Evolutionary conservation across 2,797 vertebrate genomes (phyloP), one percentile per base, ranked within the genome.

Genomic region (Phalloptychus januarius): DNA sequence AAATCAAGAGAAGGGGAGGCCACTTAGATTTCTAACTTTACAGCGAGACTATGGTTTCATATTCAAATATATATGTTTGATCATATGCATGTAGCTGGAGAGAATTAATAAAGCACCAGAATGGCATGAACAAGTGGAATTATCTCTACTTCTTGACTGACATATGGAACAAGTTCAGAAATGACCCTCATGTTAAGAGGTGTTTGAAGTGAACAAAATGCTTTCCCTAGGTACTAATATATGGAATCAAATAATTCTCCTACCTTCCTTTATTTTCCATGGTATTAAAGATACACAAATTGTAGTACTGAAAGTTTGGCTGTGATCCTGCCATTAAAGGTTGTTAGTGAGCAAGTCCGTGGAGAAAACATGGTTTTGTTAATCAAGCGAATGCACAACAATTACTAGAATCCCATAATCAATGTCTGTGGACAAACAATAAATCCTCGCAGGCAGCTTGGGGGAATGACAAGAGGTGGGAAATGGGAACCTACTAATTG

Each of bases 371-470:
- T 89, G 88, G 91, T 93, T 95, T 95, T 94, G 89, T 91, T 95
- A 95, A 95, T 95, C 94, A 95, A 93, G 91, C 79, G 72, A 87
- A 88, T 92, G 92, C 85, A 90, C 93, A 95, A 92, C 95, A 96
- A 95, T 95, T 95, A 96, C 93, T 90, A 91, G 85, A 94, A 95
- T 94, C 90, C 89, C 86, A 92, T 88, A 90, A 86, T 82, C 87
- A 76, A 81, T 84, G 52, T 80, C 65, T 76, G 87, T 58, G 85
- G 72, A 91, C 89, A 79, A 92, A 89, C 91, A 91, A 90, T 85
- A 69, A 90, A 90, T 90, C 86, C 89, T 78, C 38, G 36, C 87
- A 73, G 86, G 84, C 78, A 77, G 80, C 72, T 38, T 76, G 67
- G 38, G 78, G 79, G 44, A 78, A 87, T n/a, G 48, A 81, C 63